Evolutionary conservation across 2,113 vertebrate genomes (phyloP).

Genomic region (Oxyruncus cristatus): DNA sequence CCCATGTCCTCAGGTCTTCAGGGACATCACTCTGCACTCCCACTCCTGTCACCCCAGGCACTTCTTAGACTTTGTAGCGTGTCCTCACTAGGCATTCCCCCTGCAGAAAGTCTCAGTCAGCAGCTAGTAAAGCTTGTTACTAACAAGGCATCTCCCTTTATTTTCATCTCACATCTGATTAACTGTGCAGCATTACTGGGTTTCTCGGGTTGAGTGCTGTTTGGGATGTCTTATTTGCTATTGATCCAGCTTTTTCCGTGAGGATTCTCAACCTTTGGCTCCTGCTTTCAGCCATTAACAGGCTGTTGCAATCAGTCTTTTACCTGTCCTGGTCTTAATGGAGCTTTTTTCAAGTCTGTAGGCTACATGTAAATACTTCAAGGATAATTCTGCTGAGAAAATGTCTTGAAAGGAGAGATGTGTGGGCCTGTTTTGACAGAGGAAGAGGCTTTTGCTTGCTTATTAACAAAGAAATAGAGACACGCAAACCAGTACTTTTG

Average conservation of each 20-base stretch:
- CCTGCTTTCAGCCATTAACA: neutral
- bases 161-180: neutral
- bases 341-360: neutral
- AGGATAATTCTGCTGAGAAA: neutral
- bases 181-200: neutral
- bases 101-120: neutral
- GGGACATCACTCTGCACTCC: neutral
- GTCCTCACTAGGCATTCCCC: neutral
- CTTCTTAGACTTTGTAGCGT: neutral
- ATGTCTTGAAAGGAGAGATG: neutral
- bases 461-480: neutral
- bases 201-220: neutral
- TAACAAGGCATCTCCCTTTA: neutral
- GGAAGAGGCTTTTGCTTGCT: neutral
- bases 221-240: neutral
- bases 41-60: neutral
- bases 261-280: neutral
- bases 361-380: neutral
- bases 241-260: neutral
- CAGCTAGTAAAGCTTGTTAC: neutral
- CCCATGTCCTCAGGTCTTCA: neutral
- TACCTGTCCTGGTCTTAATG: neutral
- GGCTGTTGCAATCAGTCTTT: neutral
- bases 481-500: neutral
- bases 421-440: slow-evolving; percentile 10